phyloP scores from a whole-genome alignment of 2,113 vertebrate genomes.

The Nothoprocta perdicaria region DNA sequence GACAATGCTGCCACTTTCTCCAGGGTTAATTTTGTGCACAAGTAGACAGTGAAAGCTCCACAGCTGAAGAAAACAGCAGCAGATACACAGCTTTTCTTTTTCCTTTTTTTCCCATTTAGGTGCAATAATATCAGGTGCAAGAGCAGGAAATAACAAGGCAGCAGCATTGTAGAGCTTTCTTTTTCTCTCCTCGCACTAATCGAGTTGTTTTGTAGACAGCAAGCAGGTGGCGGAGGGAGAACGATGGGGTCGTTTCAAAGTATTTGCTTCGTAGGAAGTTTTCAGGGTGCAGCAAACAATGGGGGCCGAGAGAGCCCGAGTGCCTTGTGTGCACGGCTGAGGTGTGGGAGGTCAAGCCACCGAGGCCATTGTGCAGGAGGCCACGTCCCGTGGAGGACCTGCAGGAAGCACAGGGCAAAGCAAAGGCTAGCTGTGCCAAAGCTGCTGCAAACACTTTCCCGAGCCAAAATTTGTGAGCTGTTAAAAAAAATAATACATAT shows the following conservation, averaged over 20 bases:
- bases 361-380: conserved; percentile 73
- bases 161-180: background rate
- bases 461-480: background rate
- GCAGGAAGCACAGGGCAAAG: conserved; percentile 79
- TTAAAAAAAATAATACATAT: no score
- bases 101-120: background rate
- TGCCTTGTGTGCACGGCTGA: conserved; percentile 1
- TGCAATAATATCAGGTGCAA: background rate
- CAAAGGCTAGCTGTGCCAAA: conserved; percentile 53
- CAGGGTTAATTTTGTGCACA: background rate
- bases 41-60: no score
- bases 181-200: background rate
- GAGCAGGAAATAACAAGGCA: conserved; percentile 51
- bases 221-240: background rate
- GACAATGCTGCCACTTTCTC: background rate
- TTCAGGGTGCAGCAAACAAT: conserved; percentile 37
- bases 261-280: conserved; percentile 40
- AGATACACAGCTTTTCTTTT: no score
- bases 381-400: conserved; percentile 37
- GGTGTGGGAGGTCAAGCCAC: conserved; percentile 36
- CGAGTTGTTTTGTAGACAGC: background rate
- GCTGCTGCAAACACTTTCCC: conserved; percentile 53
- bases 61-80: background rate
- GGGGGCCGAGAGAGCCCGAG: background rate
- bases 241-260: fast-evolving